Evolutionary conservation across 1,140 invertebrate genomes (phyloP).

Genomic region (Euura lappo): DNA sequence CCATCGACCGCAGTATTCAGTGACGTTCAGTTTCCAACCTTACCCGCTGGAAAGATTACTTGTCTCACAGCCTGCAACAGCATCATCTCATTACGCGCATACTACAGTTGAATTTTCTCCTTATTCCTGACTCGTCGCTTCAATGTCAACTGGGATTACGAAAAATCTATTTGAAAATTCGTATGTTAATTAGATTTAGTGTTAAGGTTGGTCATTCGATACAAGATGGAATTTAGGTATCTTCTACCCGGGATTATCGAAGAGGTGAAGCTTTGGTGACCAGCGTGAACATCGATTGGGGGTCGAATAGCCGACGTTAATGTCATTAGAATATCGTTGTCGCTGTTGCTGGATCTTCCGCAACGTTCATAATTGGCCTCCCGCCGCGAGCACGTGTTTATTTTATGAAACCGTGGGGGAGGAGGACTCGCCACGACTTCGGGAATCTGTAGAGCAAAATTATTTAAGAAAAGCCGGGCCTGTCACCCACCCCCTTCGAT

Average conservation of each 20-base stretch:
- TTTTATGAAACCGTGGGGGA: background rate
- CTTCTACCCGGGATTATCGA: background rate
- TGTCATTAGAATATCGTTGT: conserved; percentile 57
- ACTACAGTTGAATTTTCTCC: background rate
- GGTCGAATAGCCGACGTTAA: conserved; percentile 37
- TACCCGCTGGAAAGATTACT: background rate
- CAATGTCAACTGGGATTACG: background rate
- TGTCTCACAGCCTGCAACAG: background rate
- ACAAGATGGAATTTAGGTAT: background rate
- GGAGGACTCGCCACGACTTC: background rate
- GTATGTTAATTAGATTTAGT: background rate
- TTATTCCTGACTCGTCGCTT: background rate
- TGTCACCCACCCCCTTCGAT: no score
- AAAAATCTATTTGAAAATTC: background rate
- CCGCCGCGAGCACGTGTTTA: conserved; percentile 22
- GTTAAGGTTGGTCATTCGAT: background rate
- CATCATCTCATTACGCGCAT: background rate
- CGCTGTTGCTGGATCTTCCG: conserved; percentile 44
- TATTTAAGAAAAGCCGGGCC: no score
- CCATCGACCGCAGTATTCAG: background rate
- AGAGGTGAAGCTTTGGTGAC: background rate
- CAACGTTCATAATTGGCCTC: conserved; percentile 52
- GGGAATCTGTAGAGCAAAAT: no score
- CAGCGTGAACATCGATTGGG: background rate
- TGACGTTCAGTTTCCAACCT: background rate